These are phyloP conservation scores for Idaea dimidiata DNA, from an alignment of 2,888 invertebrate species.

Conservation along the genomic window DNA sequence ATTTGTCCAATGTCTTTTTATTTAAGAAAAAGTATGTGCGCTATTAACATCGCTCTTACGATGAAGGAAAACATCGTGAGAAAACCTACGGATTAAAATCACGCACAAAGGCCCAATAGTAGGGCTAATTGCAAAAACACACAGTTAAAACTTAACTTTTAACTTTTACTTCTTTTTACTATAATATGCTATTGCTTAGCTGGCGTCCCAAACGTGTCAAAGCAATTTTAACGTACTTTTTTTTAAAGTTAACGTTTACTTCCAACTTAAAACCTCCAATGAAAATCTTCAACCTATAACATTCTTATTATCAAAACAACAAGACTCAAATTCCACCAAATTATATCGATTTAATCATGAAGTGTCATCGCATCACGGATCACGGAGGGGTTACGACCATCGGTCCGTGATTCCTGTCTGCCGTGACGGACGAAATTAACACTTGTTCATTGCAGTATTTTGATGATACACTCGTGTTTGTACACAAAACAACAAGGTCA, in stretches of 20 bases:
- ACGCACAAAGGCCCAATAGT: too few relatives aligned
- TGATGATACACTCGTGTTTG: constrained; percentile 1
- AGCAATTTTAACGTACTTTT: too few relatives aligned
- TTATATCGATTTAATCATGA: constrained; percentile 15
- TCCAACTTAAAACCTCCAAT: not conserved
- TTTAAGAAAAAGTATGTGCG: too few relatives aligned
- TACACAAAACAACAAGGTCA: constrained; percentile 13
- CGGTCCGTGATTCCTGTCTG: constrained; percentile 36
- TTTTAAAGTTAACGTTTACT: not conserved
- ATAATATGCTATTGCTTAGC: too few relatives aligned
- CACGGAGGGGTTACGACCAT: constrained; percentile 26
- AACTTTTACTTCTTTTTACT: too few relatives aligned
- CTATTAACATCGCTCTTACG: too few relatives aligned
- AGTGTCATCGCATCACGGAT: constrained; percentile 23
- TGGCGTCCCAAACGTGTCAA: too few relatives aligned
- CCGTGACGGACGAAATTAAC: constrained; percentile 19
- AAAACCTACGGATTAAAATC: too few relatives aligned
- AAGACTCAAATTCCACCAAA: not conserved
- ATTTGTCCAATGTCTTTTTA: too few relatives aligned
- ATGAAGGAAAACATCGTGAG: too few relatives aligned
- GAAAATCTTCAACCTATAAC: not conserved
- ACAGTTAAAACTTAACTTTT: too few relatives aligned
- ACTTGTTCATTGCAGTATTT: constrained; percentile 7
- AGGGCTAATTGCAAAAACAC: too few relatives aligned
- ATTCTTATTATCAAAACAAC: not conserved